Percentiles rank a stretch among this genome's conserved stretches.
These are phyloP conservation scores for Thecocarcelia acutangulata DNA, from an alignment of 2,888 invertebrate genomes.

Conservation along the genomic window DNA sequence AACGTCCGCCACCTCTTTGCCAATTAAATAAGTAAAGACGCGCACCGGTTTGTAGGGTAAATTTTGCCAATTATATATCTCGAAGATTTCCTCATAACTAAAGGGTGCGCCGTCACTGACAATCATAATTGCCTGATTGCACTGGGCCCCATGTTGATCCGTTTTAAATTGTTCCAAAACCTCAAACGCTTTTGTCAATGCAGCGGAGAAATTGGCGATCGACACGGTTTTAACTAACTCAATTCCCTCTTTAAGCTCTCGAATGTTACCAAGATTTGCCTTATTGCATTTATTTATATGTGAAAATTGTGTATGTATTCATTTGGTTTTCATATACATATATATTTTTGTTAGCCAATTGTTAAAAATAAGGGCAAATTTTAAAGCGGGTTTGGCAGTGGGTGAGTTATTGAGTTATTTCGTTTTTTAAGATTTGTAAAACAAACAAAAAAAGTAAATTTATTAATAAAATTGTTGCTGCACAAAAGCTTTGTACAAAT, in stretches of 20 bases:
- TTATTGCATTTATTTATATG: slow-evolving; percentile 76
- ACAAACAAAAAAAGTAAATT: slow-evolving; percentile 34
- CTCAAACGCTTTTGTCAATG: slow-evolving; percentile 94
- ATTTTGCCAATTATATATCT: slow-evolving; percentile 92
- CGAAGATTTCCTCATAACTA: slow-evolving; percentile 95
- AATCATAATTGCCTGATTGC: slow-evolving; percentile 98
- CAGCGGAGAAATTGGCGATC: slow-evolving; percentile 96
- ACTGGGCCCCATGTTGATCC: slow-evolving; percentile 86
- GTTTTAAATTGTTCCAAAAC: slow-evolving; percentile 87
- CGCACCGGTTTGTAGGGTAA: slow-evolving; percentile 91
- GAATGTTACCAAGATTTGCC: slow-evolving; percentile 92
- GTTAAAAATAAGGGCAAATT: slow-evolving; percentile 58
- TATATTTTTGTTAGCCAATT: slow-evolving; percentile 56
- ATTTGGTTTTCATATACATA: slow-evolving; percentile 20
- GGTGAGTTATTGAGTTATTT: slow-evolving; percentile 20
- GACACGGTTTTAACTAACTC: slow-evolving; percentile 90
- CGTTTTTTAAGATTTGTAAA: slow-evolving; percentile 26
- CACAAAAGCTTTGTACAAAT: slow-evolving; percentile 10
- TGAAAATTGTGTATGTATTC: slow-evolving; percentile 42
- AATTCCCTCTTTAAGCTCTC: slow-evolving; percentile 91
- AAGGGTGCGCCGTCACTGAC: slow-evolving; percentile 99
- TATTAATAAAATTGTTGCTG: slow-evolving; percentile 46
- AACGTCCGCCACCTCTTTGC: slow-evolving; percentile 95
- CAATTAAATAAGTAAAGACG: slow-evolving; percentile 99
- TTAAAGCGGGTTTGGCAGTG: slow-evolving; percentile 54